phyloP scores from a whole-genome alignment of 2,797 vertebrate genomes.

The Lagodon rhomboides region DNA sequence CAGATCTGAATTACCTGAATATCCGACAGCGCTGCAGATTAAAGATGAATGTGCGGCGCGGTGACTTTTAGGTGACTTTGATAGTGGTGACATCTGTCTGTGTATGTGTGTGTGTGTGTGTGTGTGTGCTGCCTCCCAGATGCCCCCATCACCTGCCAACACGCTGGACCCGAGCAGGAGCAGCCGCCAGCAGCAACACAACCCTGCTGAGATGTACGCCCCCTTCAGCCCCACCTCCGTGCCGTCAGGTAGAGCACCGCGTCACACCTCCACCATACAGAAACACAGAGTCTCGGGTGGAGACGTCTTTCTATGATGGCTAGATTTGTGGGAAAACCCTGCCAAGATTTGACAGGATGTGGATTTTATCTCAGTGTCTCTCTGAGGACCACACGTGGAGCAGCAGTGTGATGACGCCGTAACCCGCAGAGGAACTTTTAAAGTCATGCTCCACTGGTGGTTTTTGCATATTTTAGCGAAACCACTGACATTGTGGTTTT shows the following conservation, averaged over 20 bases:
- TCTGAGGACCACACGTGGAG: conserved; percentile 24
- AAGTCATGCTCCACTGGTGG: not conserved
- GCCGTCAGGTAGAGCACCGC: conserved; percentile 91
- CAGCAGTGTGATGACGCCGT: conserved; percentile 10
- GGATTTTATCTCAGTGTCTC: conserved; percentile 33
- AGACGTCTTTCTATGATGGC: conserved; percentile 40
- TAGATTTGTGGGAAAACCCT: conserved; percentile 20
- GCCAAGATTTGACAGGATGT: conserved; percentile 30
- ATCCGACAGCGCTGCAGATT: conserved; percentile 24
- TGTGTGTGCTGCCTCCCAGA: conserved; percentile 82
- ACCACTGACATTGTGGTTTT: conserved; percentile 7
- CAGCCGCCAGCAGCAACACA: conserved; percentile 87
- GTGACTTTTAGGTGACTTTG: conserved; percentile 71
- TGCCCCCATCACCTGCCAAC: conserved; percentile 98
- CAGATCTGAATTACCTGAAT: conserved; percentile 36
- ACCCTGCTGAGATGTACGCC: conserved; percentile 92
- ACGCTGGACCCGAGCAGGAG: conserved; percentile 94
- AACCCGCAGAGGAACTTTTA: conserved; percentile 2
- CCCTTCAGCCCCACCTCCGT: conserved; percentile 95
- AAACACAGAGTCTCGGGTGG: conserved; percentile 22
- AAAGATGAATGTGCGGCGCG: conserved; percentile 27
- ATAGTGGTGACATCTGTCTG: conserved; percentile 56
- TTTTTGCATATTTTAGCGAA: conserved; percentile 28
- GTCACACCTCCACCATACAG: conserved; percentile 10
- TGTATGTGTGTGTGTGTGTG: conserved; percentile 30